These are phyloP conservation scores for Lamprotornis superbus DNA, from an alignment of 2,113 vertebrate genomes.

Conservation along the genomic window DNA sequence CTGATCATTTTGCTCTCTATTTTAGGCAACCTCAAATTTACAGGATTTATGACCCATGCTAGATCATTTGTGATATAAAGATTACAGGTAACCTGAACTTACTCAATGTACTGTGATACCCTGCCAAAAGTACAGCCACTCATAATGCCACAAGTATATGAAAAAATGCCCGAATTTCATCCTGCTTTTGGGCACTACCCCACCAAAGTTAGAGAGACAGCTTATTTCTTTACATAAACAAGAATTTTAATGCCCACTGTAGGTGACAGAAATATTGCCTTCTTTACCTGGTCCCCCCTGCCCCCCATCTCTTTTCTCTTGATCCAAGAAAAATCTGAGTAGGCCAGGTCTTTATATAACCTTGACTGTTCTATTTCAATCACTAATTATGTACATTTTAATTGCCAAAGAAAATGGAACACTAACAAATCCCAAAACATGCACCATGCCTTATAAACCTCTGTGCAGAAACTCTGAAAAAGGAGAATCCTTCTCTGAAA, in stretches of 20 bases:
- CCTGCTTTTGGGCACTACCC: neutral
- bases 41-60: neutral
- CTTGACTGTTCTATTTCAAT: neutral
- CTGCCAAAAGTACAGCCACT: neutral
- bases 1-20: neutral
- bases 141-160: neutral
- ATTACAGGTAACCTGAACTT: neutral
- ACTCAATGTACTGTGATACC: neutral
- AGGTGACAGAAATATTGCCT: neutral
- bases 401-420: neutral
- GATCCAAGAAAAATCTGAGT: neutral
- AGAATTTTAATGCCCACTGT: neutral
- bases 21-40: slow-evolving; percentile 5
- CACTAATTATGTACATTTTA: neutral
- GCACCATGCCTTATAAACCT: neutral
- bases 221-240: neutral
- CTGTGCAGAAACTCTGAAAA: neutral
- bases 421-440: neutral
- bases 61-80: neutral
- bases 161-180: neutral
- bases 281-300: neutral
- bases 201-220: neutral
- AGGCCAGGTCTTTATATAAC: neutral
- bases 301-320: neutral
- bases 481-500: neutral